Percentiles rank a stretch among this genome's conserved stretches.
Conservation (phyloP, 1,140 invertebrate species). For the Drosophila busckii region DNA sequence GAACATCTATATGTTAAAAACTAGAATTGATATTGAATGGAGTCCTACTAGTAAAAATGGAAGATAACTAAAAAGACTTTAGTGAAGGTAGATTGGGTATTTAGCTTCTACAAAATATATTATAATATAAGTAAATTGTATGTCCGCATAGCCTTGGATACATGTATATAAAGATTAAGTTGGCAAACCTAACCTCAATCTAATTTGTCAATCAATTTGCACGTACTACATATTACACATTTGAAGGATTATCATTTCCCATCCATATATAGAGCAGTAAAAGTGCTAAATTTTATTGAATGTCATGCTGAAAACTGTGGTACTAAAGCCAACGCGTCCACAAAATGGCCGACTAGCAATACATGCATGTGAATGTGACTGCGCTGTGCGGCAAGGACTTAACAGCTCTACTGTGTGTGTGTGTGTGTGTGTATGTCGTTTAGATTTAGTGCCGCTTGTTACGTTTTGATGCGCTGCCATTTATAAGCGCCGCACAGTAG, state of each 20-base stretch:
- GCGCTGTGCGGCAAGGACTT: slow-evolving; percentile 50
- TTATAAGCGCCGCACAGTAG: slow-evolving; percentile 56
- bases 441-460: slow-evolving; percentile 77
- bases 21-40: no score
- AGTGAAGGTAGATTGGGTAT: no score
- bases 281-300: slow-evolving; percentile 22
- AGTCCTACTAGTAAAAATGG: no score
- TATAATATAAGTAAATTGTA: no score
- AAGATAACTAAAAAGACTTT: no score
- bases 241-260: slow-evolving; percentile 1
- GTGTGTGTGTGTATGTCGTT: slow-evolving; percentile 48
- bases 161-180: no score
- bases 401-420: slow-evolving; percentile 48
- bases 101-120: no score
- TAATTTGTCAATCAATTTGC: no score
- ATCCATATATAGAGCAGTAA: neutral
- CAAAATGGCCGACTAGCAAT: slow-evolving; percentile 37
- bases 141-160: no score
- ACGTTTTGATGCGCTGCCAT: slow-evolving; percentile 69
- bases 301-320: slow-evolving; percentile 10
- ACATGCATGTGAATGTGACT: slow-evolving; percentile 30
- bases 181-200: no score
- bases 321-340: slow-evolving; percentile 34
- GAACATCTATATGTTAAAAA: no score
- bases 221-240: no score